Base-by-base conservation (phyloP, 2,113 vertebrate species). In the Oceanites oceanicus region DNA sequence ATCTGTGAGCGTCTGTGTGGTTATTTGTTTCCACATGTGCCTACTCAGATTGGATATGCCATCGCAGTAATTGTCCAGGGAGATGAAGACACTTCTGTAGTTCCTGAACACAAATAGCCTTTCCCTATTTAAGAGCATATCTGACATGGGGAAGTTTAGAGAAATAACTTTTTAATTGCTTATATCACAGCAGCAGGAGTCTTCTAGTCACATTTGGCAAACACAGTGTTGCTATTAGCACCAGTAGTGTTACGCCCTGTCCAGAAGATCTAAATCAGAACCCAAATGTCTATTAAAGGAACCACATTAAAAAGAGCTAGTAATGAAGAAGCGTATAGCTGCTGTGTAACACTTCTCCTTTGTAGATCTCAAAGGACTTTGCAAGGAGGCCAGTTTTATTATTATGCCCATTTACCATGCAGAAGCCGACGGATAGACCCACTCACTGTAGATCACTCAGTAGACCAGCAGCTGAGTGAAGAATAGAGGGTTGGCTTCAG, bases 231-330 rank as follows among this genome's bases (percentile, higher is more conserved):
- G 26, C 45, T 58, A 66, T 67, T n/a, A 83, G 73, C 47, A 62
- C 53, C 53, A 44, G 25, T 6, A 75, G 38, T 19, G 53, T 70
- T 86, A 86, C 63, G 80, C 50, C 62, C 77, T 36, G 17, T 13
- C 90, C 77, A 66, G 71, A 79, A 79, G 59, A 94, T 77, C 79
- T 67, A 76, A 76, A 94, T 90, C 92, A 96, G 85, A 94, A 92
- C 38, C 84, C 82, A 70, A 59, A 77, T 50, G 82, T 77, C 71
- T 93, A 40, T 93, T 88, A 90, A 79, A 88, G 42, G 59, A 97
- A 92, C 90, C 93, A 86, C 90, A 95, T 96, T 59, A 96, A 93
- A 92, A 95, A 88, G 82, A 83, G 63, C 59, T 36, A 55, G n/a
- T 66, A 93, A 90, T 83, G 67, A 80, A 92, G 59, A 55, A 72